A percentile compares a stretch with the other conserved stretches of the same genome.
Evolutionary conservation across 2,113 vertebrate genomes (phyloP).

Genomic region (Ophthalmolycus amberensis): DNA sequence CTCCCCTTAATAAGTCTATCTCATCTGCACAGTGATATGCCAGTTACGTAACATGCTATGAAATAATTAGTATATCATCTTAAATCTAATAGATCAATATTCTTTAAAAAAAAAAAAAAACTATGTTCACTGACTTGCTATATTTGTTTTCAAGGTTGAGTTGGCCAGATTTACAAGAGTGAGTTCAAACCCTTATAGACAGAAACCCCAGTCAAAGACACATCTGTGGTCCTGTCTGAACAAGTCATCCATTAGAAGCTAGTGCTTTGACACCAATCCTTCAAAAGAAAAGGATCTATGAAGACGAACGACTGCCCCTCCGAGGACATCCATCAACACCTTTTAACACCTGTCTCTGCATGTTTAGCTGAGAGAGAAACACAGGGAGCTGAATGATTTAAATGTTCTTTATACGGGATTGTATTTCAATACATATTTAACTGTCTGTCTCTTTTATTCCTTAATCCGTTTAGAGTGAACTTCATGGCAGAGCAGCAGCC

Average conservation of each 20-base stretch:
- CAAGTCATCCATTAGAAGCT: conserved; percentile 74
- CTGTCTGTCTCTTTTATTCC: background rate
- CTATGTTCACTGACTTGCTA: background rate
- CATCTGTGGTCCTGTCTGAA: conserved; percentile 69
- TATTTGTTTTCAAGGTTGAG: background rate
- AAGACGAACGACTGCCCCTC: conserved; percentile 71
- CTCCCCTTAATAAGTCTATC: background rate
- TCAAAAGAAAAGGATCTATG: conserved; percentile 74
- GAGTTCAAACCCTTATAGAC: conserved; percentile 29
- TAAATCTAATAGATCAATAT: background rate
- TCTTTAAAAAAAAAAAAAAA: background rate
- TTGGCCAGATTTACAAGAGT: conserved; percentile 9
- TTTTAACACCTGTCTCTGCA: conserved; percentile 77
- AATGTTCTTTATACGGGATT: conserved; percentile 23
- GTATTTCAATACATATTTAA: conserved; percentile 23
- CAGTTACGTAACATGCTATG: background rate
- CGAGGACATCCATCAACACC: conserved; percentile 79
- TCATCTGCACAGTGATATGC: background rate
- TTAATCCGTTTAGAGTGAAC: conserved; percentile 1
- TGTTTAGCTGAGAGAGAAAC: conserved; percentile 45
- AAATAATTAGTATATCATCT: background rate
- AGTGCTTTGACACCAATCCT: conserved; percentile 75
- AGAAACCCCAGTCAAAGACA: conserved; percentile 45
- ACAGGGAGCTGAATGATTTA: conserved; percentile 30
- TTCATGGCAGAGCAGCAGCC: background rate